Conservation (phyloP, 2,113 vertebrate species). For the Bostrychus sinensis region DNA sequence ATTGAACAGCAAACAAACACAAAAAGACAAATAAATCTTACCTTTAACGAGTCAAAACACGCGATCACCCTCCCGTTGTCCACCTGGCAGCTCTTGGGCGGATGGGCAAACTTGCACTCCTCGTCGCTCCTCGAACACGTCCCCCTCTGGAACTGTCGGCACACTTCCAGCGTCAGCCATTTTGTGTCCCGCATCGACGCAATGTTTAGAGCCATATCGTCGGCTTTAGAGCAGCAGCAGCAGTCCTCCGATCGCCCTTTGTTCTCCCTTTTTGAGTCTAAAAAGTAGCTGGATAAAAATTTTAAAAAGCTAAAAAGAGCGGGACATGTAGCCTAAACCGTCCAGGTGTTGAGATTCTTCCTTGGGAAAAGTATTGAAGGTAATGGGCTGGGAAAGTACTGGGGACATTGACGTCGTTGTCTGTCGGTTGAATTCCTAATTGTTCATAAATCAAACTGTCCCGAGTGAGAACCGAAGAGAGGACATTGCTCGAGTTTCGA, state of each 20-base stretch:
- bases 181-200: conserved; percentile 97
- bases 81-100: conserved; percentile 99
- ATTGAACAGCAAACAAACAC: too few relatives aligned
- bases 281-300: conserved; percentile 12
- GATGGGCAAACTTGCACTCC: conserved; percentile 99
- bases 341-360: conserved; percentile 40
- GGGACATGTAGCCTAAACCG: conserved; percentile 43
- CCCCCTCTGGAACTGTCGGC: conserved; percentile 98
- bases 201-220: conserved; percentile 95
- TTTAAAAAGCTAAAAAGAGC: conserved; percentile 35
- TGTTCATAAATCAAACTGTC: conserved; percentile 84
- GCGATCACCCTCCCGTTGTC: conserved; percentile 98
- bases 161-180: conserved; percentile 99
- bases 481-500: conserved; percentile 74
- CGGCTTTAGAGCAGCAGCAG: conserved; percentile 48
- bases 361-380: conserved; percentile 35
- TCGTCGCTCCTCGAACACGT: conserved; percentile 98
- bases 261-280: conserved; percentile 25
- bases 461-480: conserved; percentile 77
- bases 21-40: conserved; percentile 74
- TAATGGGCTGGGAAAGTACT: conserved; percentile 54
- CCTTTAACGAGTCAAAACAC: conserved; percentile 99
- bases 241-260: conserved; percentile 39
- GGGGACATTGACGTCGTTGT: conserved; percentile 67
- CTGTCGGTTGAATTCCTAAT: conserved; percentile 74